Evolutionary conservation across 2,888 invertebrate species (phyloP).

Genomic region (Augiades crinisus): DNA sequence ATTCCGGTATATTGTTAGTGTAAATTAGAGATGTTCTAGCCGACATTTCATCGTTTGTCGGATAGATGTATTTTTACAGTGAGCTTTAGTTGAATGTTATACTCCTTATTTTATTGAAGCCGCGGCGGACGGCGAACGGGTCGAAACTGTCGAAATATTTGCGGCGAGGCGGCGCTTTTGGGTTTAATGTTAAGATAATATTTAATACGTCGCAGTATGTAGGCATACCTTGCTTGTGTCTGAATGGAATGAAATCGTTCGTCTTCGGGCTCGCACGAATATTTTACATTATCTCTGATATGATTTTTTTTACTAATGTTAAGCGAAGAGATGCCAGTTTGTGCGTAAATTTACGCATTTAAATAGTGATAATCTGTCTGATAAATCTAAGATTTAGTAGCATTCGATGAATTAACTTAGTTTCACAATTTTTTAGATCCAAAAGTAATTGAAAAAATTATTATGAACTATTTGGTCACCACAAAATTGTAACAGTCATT

Average conservation of each 20-base stretch:
- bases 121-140: not conserved
- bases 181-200: constrained; percentile 5
- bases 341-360: constrained; percentile 19
- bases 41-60: not conserved
- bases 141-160: not conserved
- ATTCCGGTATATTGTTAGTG: constrained; percentile 17
- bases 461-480: not conserved
- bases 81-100: constrained; percentile 10
- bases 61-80: constrained; percentile 17
- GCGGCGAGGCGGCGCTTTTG: constrained; percentile 4
- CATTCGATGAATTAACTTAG: constrained; percentile 4
- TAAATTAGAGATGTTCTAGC: constrained; percentile 10
- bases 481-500: constrained; percentile 6
- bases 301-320: constrained; percentile 20
- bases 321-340: constrained; percentile 23
- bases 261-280: constrained; percentile 16
- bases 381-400: constrained; percentile 22
- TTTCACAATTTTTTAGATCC: constrained; percentile 4
- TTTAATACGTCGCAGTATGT: constrained; percentile 18
- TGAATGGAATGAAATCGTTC: constrained; percentile 8
- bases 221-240: constrained; percentile 18
- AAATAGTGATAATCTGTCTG: constrained; percentile 20
- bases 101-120: not conserved
- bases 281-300: constrained; percentile 19
- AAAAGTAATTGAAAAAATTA: too few relatives aligned